Conservation (phyloP, 2,113 vertebrate genomes). For the sheep (Ovis aries) region DNA sequence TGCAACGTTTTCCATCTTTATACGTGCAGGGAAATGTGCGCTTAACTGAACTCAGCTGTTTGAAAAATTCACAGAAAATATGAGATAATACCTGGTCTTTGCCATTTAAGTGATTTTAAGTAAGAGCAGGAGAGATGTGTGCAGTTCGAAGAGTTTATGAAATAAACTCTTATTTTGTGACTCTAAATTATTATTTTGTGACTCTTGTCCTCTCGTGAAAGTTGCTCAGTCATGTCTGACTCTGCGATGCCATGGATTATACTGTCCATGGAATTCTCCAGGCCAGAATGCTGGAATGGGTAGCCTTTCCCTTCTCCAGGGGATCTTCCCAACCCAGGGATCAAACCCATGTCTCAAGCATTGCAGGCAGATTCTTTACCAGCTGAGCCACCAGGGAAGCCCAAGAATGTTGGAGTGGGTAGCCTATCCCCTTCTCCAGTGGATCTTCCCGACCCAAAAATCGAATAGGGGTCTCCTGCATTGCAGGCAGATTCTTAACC, state of each 20-base stretch:
- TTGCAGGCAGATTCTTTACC: not conserved
- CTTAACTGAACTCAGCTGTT: constrained; percentile 42
- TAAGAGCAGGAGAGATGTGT: not conserved
- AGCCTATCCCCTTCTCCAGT: rapidly evolving
- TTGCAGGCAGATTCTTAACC: not conserved
- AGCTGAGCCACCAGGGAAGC: not conserved
- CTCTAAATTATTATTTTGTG: not conserved
- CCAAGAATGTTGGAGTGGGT: not conserved
- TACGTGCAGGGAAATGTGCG: not conserved
- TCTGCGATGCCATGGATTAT: not conserved
- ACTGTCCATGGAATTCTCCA: not conserved
- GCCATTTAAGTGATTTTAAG: not conserved
- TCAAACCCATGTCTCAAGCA: not conserved
- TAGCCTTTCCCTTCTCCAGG: not conserved
- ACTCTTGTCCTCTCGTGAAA: not conserved
- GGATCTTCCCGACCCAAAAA: not conserved
- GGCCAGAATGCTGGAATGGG: not conserved
- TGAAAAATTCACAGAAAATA: constrained; percentile 20
- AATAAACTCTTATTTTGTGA: not conserved
- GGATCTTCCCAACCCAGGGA: not conserved
- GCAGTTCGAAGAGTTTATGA: not conserved
- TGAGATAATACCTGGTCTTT: constrained; percentile 13
- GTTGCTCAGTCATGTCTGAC: not conserved
- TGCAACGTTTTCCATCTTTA: constrained; percentile 33
- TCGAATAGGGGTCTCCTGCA: rapidly evolving